These are phyloP conservation scores for Ramphastos sulfuratus DNA, from an alignment of 2,113 vertebrate species.

Conservation along the genomic window DNA sequence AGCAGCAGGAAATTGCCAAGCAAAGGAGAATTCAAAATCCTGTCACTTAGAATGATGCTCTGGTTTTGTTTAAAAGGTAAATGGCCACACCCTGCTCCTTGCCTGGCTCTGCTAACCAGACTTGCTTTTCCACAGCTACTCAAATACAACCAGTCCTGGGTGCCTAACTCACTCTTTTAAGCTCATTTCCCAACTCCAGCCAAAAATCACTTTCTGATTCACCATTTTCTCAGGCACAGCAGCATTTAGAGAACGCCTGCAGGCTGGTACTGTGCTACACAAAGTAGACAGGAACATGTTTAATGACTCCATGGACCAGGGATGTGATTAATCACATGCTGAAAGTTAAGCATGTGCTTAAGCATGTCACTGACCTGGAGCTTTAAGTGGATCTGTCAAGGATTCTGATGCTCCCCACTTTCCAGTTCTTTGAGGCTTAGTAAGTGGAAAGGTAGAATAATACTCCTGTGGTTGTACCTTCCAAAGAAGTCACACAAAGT, in stretches of 20 bases:
- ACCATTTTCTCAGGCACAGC: slow-evolving; percentile 52
- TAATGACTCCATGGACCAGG: slow-evolving; percentile 22
- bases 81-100: slow-evolving; percentile 29
- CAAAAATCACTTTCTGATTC: slow-evolving; percentile 59
- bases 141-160: slow-evolving; percentile 7
- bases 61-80: neutral
- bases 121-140: slow-evolving; percentile 7
- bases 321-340: slow-evolving; percentile 49
- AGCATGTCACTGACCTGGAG: slow-evolving; percentile 1
- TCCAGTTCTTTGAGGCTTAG: neutral
- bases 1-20: slow-evolving; percentile 1
- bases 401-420: neutral
- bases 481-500: neutral
- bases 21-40: neutral
- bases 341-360: slow-evolving; percentile 50
- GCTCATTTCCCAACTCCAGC: slow-evolving; percentile 33
- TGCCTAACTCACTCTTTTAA: slow-evolving; percentile 3
- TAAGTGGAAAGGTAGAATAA: neutral
- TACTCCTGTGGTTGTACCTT: neutral
- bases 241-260: slow-evolving; percentile 23
- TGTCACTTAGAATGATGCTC: neutral
- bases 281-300: slow-evolving; percentile 26
- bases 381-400: neutral
- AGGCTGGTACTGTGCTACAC: slow-evolving; percentile 20
- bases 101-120: neutral